phyloP scores from a whole-genome alignment of 2,113 vertebrate species.

The Dicerorhinus sumatrensis region DNA sequence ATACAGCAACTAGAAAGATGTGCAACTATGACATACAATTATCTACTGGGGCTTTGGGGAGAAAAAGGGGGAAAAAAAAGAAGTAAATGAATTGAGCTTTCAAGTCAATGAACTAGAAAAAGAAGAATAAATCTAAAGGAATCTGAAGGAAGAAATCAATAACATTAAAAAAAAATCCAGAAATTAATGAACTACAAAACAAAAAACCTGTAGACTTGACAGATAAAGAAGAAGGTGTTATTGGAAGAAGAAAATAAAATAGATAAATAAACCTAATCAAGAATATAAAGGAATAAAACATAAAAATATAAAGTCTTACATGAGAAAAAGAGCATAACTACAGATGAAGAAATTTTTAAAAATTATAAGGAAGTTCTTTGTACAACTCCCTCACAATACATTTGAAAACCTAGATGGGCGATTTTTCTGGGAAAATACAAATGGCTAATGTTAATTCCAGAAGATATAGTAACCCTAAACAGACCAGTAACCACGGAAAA shows the following conservation, averaged over 20 bases:
- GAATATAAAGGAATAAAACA: neutral
- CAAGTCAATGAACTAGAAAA: neutral
- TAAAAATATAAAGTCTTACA: neutral
- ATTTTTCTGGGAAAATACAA: constrained; percentile 43
- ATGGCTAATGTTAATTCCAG: constrained; percentile 27
- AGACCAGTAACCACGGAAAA: neutral
- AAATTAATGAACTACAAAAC: neutral
- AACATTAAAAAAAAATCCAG: neutral
- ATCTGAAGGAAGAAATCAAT: constrained; percentile 18
- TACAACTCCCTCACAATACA: neutral
- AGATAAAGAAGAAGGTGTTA: constrained; percentile 10
- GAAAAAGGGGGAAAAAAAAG: too few species aligned
- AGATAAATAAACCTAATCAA: constrained; percentile 6
- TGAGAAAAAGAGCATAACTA: neutral
- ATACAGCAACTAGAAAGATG: too few species aligned
- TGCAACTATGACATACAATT: too few species aligned
- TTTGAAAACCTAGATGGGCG: neutral
- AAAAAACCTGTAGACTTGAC: neutral
- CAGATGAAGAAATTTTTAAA: neutral
- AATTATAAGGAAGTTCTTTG: neutral
- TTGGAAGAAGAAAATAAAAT: neutral
- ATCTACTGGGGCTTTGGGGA: too few species aligned
- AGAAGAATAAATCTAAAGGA: constrained; percentile 21
- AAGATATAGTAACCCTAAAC: neutral
- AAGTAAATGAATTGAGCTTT: constrained; percentile 36